Evolutionary conservation across 2,888 invertebrate genomes (phyloP), one percentile per base, ranked within the genome.

Genomic region (Barypeithes pellucidus): DNA sequence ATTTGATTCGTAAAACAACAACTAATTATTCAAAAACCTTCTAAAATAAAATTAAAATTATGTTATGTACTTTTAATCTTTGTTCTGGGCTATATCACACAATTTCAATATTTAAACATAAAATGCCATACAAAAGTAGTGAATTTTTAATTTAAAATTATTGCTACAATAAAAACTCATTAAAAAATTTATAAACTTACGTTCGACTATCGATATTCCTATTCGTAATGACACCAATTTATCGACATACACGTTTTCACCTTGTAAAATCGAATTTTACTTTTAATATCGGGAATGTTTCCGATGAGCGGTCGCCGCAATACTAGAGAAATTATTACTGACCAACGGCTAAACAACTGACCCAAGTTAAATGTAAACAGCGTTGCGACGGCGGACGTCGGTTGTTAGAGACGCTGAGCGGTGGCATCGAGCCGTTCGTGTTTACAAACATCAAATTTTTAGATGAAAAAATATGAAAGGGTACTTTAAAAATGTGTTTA

Each of bases 321-420:
- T 43, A 67, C 67, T 62, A 50, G 45, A 67, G 59, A 52, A 68
- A 60, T 68, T 73, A 59, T 20, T 65, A 72, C 67, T 75, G 75
- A 75, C 75, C 75, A 54, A 18, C 47, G 67, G 70, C 67, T 59
- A 65, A 73, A 54, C 50, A 43, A 29, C 24, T 47, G 60, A 66
- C 68, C 68, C 66, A 45, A 45, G 62, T 50, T 50, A 65, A 50
- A 50, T 33, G 50, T 33, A 65, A 52, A 65, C 59, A 45, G 29
- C 72, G 63, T 60, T 36, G 47, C 39, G 57, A 57, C 63, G 22
- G 11, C 4, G 22, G 16, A n/a, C 43, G 43, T 16, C 43, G 43
- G 16, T 14, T 14, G n/a, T 22, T n/a, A 7, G 54, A 57, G 54
- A 33, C 54, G 73, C 39, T 63, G 0, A 14, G 3, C 59, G 50